Percentiles rank a stretch among this genome's conserved stretches.
Conservation (phyloP, 2,888 invertebrate genomes). For the Mimumesa dahlbomi region DNA sequence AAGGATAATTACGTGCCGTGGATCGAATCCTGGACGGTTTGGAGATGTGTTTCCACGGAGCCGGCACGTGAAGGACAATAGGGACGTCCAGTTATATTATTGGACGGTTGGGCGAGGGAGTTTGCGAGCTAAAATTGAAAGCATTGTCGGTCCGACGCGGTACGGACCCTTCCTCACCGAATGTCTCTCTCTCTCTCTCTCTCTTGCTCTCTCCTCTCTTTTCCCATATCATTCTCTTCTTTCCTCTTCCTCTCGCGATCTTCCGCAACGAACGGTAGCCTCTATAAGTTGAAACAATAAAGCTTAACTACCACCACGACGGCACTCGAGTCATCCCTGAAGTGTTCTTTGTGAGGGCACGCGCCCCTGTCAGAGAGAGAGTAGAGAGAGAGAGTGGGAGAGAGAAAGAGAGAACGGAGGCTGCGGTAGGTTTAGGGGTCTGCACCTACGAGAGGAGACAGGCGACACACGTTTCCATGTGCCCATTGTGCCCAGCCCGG, state of each 20-base stretch:
- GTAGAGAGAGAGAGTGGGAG: no score
- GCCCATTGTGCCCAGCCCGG: slow-evolving; percentile 57
- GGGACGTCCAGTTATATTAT: slow-evolving; percentile 55
- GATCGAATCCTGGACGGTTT: slow-evolving; percentile 34
- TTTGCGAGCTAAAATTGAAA: slow-evolving; percentile 60
- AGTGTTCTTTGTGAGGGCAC: slow-evolving; percentile 78
- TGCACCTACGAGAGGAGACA: slow-evolving; percentile 30
- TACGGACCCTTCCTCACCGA: slow-evolving; percentile 35
- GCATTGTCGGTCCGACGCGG: slow-evolving; percentile 61
- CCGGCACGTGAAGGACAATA: slow-evolving; percentile 41
- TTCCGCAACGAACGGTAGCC: slow-evolving; percentile 49
- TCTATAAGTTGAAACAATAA: slow-evolving; percentile 75
- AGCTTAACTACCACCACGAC: slow-evolving; percentile 72
- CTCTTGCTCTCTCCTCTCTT: slow-evolving; percentile 15
- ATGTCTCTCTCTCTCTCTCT: neutral
- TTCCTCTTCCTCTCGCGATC: slow-evolving; percentile 44
- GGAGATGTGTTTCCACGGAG: slow-evolving; percentile 46
- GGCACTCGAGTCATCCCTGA: slow-evolving; percentile 76
- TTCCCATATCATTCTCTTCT: no score
- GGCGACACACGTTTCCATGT: slow-evolving; percentile 38
- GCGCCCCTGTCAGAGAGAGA: slow-evolving; percentile 73
- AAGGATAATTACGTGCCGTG: slow-evolving; percentile 36
- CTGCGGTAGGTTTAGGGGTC: slow-evolving; percentile 72
- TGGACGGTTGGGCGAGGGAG: slow-evolving; percentile 46
- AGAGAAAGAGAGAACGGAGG: slow-evolving; percentile 61